Conservation (phyloP, 2,797 vertebrate genomes). For the Galaxias olidus region DNA sequence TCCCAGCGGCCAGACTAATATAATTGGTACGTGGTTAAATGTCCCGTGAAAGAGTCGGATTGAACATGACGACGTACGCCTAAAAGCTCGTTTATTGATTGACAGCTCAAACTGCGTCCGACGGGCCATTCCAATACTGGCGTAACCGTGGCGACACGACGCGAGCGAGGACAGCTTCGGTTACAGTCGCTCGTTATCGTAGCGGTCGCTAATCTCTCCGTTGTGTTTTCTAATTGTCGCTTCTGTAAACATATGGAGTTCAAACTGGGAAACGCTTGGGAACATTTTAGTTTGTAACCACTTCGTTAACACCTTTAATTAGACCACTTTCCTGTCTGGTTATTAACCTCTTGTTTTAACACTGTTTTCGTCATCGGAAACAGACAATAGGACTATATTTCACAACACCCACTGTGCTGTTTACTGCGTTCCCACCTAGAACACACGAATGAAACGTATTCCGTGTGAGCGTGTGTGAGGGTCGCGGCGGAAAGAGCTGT, state of each 20-base stretch:
- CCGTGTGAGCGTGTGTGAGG: slow-evolving; percentile 4
- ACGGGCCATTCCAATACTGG: background rate
- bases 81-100: slow-evolving; percentile 20
- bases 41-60: slow-evolving; percentile 18
- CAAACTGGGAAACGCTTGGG: slow-evolving; percentile 4
- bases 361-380: too few species aligned
- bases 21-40: slow-evolving; percentile 39
- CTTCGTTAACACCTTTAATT: slow-evolving; percentile 40
- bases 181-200: slow-evolving; percentile 12
- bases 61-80: background rate
- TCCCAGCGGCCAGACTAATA: slow-evolving; percentile 14
- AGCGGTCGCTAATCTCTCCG: slow-evolving; percentile 28
- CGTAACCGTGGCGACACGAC: slow-evolving; percentile 9
- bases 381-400: too few species aligned
- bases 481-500: background rate
- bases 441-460: too few species aligned
- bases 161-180: slow-evolving; percentile 7
- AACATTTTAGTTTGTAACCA: slow-evolving; percentile 15
- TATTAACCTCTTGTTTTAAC: too few species aligned
- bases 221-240: slow-evolving; percentile 38
- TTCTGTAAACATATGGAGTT: slow-evolving; percentile 36
- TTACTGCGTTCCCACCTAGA: too few species aligned
- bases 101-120: slow-evolving; percentile 4
- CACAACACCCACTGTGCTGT: too few species aligned
- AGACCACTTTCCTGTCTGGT: too few species aligned